These are phyloP conservation scores for Scaptomyza pallida DNA, from an alignment of 1,140 invertebrate species.

Conservation along the genomic window DNA sequence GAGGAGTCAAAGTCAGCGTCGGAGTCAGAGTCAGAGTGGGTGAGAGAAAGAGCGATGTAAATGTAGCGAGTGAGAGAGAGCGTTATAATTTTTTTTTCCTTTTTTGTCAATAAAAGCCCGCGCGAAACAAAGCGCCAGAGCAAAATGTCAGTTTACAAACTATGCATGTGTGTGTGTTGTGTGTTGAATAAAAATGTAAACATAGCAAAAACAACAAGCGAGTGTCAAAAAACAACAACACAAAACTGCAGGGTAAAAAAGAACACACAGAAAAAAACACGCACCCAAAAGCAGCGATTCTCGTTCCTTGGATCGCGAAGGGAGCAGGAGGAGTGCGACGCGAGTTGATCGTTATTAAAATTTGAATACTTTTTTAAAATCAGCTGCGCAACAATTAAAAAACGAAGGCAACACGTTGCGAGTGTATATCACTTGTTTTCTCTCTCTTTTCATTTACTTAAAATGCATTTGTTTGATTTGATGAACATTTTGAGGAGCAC, in stretches of 20 bases:
- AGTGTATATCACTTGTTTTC: constrained; percentile 26
- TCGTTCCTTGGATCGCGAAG: constrained; percentile 6
- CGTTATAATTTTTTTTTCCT: constrained; percentile 42
- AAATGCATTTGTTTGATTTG: constrained; percentile 43
- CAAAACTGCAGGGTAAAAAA: constrained; percentile 17
- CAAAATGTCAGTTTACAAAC: constrained; percentile 69
- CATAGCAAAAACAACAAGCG: constrained; percentile 50
- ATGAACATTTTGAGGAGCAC: constrained; percentile 23
- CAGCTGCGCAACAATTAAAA: constrained; percentile 39
- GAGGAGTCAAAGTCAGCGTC: constrained; percentile 5
- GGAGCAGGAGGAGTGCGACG: background rate
- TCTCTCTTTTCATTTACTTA: constrained; percentile 34
- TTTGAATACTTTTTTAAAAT: constrained; percentile 43
- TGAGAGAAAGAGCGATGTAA: background rate
- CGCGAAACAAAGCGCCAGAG: constrained; percentile 75
- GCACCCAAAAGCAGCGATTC: constrained; percentile 43
- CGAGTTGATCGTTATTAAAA: constrained; percentile 37
- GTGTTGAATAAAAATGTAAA: constrained; percentile 47
- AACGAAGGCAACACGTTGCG: constrained; percentile 20
- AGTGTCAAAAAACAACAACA: constrained; percentile 32
- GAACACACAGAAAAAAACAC: constrained; percentile 44
- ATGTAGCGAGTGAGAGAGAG: background rate
- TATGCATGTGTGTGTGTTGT: constrained; percentile 23
- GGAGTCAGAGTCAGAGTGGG: constrained; percentile 1
- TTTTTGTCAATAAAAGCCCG: constrained; percentile 75